Evolutionary conservation across 1,140 invertebrate species (phyloP).

Genomic region (Drosophila athabasca): DNA sequence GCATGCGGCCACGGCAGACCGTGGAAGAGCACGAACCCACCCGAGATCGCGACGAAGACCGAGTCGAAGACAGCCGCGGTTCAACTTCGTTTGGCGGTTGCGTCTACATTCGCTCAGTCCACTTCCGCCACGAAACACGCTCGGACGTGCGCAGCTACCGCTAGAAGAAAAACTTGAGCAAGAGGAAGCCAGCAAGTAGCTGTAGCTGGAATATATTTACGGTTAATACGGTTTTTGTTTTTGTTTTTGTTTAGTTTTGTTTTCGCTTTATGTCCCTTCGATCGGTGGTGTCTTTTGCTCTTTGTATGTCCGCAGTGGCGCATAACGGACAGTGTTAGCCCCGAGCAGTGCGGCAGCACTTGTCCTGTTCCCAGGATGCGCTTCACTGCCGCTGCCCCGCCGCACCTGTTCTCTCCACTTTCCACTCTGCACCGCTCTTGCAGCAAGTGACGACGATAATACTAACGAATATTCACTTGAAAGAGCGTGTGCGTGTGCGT

Average conservation of each 20-base stretch:
- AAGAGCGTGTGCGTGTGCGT: conserved; percentile 30
- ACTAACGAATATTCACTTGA: not conserved
- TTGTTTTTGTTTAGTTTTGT: conserved; percentile 17
- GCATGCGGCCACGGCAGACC: conserved; percentile 34
- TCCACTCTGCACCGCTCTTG: not conserved
- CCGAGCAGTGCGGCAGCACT: conserved; percentile 14
- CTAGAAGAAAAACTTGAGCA: not conserved
- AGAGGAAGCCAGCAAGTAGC: conserved; percentile 25
- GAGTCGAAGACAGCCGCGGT: conserved; percentile 14
- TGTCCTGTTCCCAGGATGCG: conserved; percentile 62
- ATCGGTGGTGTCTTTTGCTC: conserved; percentile 45
- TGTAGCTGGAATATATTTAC: conserved; percentile 31
- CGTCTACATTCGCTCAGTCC: conserved; percentile 61
- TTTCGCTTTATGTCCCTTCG: not conserved
- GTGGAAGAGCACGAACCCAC: conserved; percentile 14
- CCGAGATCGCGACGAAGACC: conserved; percentile 33
- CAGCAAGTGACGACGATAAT: conserved; percentile 18
- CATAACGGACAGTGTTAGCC: conserved; percentile 56
- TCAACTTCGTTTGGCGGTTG: conserved; percentile 22
- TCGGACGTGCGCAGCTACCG: conserved; percentile 62
- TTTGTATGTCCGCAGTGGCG: conserved; percentile 52
- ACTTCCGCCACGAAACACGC: conserved; percentile 73
- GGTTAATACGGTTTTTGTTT: conserved; percentile 44
- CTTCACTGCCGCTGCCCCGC: conserved; percentile 62
- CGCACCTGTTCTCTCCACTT: conserved; percentile 65